Base-by-base conservation (phyloP, 2,888 invertebrate species). In the Spatulosminthurus flaviceps region DNA sequence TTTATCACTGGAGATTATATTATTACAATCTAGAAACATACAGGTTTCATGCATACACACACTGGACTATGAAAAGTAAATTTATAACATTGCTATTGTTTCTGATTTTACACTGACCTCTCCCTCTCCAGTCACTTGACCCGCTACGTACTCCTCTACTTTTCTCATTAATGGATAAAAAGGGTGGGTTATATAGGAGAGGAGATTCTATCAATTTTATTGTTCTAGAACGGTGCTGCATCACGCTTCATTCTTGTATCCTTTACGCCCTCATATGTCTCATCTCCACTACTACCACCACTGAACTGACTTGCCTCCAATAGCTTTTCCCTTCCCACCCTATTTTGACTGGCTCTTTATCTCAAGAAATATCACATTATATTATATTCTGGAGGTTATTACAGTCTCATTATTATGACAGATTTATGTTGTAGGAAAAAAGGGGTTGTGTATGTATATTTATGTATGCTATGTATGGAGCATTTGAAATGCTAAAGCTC, bases 371-470 rank as follows among this genome's bases (percentile, higher is more conserved):
- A 79, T 77, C 77, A 79, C 72, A 71, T 78, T 78, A 71, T 78
- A 77, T 64, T 77, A 77, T 75, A 77, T 71, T 70, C 77, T 22
- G 72, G 72, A 61, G 76, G 81, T 81, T 81, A 81, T 81, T 81
- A 81, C 81, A 79, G 78, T 79, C 79, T 79, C 78, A 79, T 81
- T 81, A 81, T 81, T 79, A 81, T 79, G 81, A 79, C 81, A 79
- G 81, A 81, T 81, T 81, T 81, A 81, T 81, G 72, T 66, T 73
- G 51, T 24, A 2, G 24, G 64, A 34, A 75, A 75, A 75, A 72
- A 64, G 66, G 75, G 75, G 75, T 75, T 66, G 26, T 26, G 13
- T 26, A 13, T 72, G 22, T 21, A 9, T n/a, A 41, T 34, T 26
- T 19, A 21, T 66, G 24, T 24, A 13, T 41, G 34, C 41, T 0